Base-by-base conservation (phyloP, 2,113 vertebrate species). In the Trichechus manatus region DNA sequence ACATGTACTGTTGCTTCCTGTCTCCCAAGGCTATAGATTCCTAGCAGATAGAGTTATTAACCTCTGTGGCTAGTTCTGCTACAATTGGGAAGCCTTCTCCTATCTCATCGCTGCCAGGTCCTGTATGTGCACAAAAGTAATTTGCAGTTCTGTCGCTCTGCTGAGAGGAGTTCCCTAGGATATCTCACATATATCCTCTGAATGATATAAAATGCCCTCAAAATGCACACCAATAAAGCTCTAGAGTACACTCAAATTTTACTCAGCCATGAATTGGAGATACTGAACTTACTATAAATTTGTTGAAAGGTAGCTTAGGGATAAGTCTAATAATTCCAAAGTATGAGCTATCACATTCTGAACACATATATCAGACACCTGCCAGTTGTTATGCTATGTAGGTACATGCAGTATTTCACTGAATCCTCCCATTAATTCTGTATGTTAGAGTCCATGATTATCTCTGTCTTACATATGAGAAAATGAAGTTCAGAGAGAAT, bases 61-160 rank as follows among this genome's bases (percentile, higher is more conserved):
- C 29, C 33, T 94, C 22, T 63, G 56, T 63, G 44, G 36, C n/a
- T 79, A 61, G 79, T 31, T 87, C 36, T 5, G 25, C 31, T 89
- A 39, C n/a, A 20, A 1, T 14, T 36, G 66, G 64, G 72, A 83
- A 93, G 70, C 2, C 0, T 27, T 70, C 36, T 25, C 27, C 17
- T 33, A 14, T 56, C 47, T 70, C 33, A 68, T 86, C 66, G n/a
- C 27, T 93, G 36, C 15, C 66, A 31, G 33, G 3, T 88, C 33
- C 33, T 64, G 22, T 82, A 25, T 83, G 50, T 75, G 80, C 61
- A 94, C 5, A 44, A 85, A 93, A 92, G 87, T 81, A 86, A 95
- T 79, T 44, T 96, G 79, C 61, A 91, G 61, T 29, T 95, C 79
- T 78, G 15, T 27, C 9, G 9, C 66, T 88, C 78, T 93, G 87